Evolutionary conservation across 2,888 invertebrate species (phyloP).

Genomic region (Bruchidius siliquastri): DNA sequence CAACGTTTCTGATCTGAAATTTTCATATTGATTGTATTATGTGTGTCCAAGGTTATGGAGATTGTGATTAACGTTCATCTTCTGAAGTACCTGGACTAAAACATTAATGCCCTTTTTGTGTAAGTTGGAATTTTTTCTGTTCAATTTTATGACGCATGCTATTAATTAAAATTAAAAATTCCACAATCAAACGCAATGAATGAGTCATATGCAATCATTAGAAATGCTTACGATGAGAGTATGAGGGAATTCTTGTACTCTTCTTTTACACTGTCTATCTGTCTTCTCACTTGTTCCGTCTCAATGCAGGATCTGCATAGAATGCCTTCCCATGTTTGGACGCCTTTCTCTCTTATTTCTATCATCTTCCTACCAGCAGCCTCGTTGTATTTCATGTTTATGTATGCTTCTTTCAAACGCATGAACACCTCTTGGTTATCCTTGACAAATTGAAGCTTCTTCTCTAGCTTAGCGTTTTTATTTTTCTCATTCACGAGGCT

Average conservation of each 20-base stretch:
- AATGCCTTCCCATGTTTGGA: constrained; percentile 38
- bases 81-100: no score
- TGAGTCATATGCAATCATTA: no score
- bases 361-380: constrained; percentile 31
- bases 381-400: constrained; percentile 39
- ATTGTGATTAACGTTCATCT: no score
- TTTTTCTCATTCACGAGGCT: constrained; percentile 32
- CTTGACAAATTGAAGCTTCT: constrained; percentile 38
- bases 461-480: constrained; percentile 32
- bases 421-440: constrained; percentile 39
- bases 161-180: no score
- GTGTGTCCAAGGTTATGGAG: no score
- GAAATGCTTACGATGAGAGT: constrained; percentile 5
- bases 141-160: no score
- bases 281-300: constrained; percentile 29
- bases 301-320: constrained; percentile 32
- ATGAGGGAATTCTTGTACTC: constrained; percentile 26
- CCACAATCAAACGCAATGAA: no score
- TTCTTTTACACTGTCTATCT: constrained; percentile 23
- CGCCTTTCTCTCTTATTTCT: constrained; percentile 35
- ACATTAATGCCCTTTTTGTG: no score
- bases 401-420: constrained; percentile 37
- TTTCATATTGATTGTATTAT: neutral
- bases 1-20: constrained; percentile 30
- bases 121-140: no score